Conservation (phyloP, 2,888 invertebrate species). For the Andrena camellia region DNA sequence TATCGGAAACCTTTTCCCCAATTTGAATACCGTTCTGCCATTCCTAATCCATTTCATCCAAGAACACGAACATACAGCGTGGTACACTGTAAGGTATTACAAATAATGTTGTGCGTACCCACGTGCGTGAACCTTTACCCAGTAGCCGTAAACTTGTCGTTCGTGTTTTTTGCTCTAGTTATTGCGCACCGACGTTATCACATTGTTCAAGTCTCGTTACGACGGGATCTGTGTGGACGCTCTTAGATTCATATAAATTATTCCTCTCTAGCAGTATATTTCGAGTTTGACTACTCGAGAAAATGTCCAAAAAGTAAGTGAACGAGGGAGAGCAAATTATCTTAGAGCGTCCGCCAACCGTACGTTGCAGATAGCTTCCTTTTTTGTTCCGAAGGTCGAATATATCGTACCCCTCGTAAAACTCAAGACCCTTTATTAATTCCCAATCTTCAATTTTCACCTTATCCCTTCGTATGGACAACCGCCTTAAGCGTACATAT, state of each 20-base stretch:
- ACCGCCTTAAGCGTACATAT: constrained; percentile 69
- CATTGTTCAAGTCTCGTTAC: constrained; percentile 72
- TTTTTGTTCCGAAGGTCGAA: constrained; percentile 59
- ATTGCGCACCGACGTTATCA: constrained; percentile 75
- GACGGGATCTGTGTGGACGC: constrained; percentile 71
- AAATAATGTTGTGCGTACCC: constrained; percentile 75
- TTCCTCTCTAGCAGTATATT: background rate
- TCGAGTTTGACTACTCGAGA: background rate
- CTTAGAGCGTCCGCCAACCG: constrained; percentile 72
- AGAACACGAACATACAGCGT: constrained; percentile 66
- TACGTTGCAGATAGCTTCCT: constrained; percentile 59
- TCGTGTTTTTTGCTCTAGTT: constrained; percentile 74
- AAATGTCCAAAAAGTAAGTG: background rate
- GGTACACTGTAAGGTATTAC: constrained; percentile 73
- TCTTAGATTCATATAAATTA: constrained; percentile 65
- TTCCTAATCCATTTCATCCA: constrained; percentile 62
- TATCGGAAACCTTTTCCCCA: constrained; percentile 21
- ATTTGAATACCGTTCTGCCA: constrained; percentile 46
- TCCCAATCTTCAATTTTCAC: constrained; percentile 52
- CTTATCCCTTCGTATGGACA: constrained; percentile 68
- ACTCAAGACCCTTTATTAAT: constrained; percentile 52
- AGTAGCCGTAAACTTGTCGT: constrained; percentile 78
- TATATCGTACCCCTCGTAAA: constrained; percentile 58
- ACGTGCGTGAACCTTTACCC: constrained; percentile 77
- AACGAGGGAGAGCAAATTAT: constrained; percentile 25